Evolutionary conservation across 2,113 vertebrate species (phyloP).

Genomic region (Malurus alboscapulatus): DNA sequence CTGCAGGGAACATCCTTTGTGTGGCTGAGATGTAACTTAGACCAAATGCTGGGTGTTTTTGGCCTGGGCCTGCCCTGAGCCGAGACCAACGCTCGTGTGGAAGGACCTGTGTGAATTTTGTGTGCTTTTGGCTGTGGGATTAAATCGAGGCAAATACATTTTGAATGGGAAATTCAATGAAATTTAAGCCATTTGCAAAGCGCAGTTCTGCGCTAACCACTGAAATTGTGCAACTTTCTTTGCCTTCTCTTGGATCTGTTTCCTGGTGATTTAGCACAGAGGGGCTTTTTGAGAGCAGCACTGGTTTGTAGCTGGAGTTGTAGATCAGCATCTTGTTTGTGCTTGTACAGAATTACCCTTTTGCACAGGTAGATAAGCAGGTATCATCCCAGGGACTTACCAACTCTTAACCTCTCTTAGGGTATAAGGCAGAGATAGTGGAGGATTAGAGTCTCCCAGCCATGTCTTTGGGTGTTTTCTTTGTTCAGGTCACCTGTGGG

Average conservation of each 20-base stretch:
- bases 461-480: background rate
- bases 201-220: background rate
- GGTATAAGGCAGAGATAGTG: background rate
- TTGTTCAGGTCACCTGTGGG: background rate
- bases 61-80: background rate
- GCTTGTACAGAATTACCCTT: background rate
- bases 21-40: slow-evolving; percentile 27
- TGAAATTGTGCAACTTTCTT: background rate
- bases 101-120: background rate
- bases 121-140: background rate
- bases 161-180: background rate
- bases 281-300: background rate
- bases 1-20: slow-evolving; percentile 44
- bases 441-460: slow-evolving; percentile 9
- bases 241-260: background rate
- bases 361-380: background rate
- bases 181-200: background rate
- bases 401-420: background rate
- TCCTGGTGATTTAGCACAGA: background rate
- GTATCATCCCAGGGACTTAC: background rate
- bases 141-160: background rate
- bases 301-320: background rate
- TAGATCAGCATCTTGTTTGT: background rate
- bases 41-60: background rate
- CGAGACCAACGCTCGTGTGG: background rate